phyloP scores from a whole-genome alignment of 2,888 invertebrate genomes.

The Galerucella nymphaeae region DNA sequence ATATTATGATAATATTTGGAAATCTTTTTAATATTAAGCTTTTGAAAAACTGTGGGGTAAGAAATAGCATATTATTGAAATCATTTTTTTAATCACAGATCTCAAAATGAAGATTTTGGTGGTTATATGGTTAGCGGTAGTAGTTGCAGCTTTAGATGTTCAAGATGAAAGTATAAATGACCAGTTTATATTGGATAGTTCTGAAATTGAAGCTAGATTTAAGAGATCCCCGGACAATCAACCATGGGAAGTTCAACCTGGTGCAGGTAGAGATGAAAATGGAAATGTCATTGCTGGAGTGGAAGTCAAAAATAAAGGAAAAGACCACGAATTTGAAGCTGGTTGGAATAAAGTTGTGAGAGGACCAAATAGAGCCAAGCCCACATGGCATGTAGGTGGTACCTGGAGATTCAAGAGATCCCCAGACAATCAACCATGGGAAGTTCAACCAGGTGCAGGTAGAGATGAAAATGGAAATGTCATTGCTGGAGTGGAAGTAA shows the following conservation, averaged over 20 bases:
- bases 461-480: conserved; percentile 39
- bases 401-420: conserved; percentile 30
- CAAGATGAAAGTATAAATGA: no score
- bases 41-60: no score
- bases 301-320: conserved; percentile 36
- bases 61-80: no score
- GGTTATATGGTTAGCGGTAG: no score
- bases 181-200: no score
- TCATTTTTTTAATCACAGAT: no score
- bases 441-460: conserved; percentile 15
- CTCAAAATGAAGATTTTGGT: no score
- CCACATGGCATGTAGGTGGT: conserved; percentile 46
- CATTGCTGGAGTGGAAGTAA: conserved; percentile 31
- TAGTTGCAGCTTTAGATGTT: no score
- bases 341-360: conserved; percentile 38
- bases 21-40: no score
- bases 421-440: conserved; percentile 13
- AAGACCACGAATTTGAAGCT: conserved; percentile 43
- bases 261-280: conserved; percentile 11
- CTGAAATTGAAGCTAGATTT: background rate
- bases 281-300: conserved; percentile 42
- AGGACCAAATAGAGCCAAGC: conserved; percentile 40
- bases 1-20: no score
- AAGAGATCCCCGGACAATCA: conserved; percentile 6
- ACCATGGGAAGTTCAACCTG: conserved; percentile 16